Percentiles rank a stretch among this genome's conserved stretches.
Evolutionary conservation across 2,113 vertebrate genomes (phyloP).

Genomic region (Hydrolagus affinis): DNA sequence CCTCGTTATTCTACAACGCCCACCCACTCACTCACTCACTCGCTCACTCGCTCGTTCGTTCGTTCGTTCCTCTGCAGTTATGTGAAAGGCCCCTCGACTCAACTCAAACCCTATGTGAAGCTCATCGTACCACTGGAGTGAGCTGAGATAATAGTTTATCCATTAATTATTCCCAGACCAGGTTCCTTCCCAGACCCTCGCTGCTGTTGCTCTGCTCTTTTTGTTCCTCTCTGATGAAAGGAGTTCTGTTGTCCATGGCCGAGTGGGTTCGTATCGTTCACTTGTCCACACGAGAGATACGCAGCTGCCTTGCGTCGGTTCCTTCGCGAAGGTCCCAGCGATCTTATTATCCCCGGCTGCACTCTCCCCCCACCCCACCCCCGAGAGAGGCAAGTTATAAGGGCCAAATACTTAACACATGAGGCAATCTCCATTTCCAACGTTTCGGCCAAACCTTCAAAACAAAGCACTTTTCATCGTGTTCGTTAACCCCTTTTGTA

Average conservation of each 20-base stretch:
- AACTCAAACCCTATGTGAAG: background rate
- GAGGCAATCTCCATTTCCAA: background rate
- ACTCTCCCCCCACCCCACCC: conserved; percentile 53
- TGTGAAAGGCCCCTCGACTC: background rate
- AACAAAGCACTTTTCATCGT: background rate
- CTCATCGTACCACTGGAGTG: background rate
- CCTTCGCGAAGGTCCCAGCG: background rate
- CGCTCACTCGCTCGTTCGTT: too few species aligned
- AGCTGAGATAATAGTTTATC: conserved; percentile 11
- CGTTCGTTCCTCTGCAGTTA: background rate
- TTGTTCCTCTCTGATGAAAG: too few species aligned
- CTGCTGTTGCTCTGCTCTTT: background rate
- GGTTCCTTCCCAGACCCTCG: background rate
- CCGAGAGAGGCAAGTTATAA: background rate
- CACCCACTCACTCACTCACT: too few species aligned
- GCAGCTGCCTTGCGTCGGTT: background rate
- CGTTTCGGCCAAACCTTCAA: background rate
- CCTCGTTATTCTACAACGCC: background rate
- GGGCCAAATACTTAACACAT: background rate
- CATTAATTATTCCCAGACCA: background rate
- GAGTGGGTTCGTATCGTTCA: too few species aligned
- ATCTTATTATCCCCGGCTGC: background rate
- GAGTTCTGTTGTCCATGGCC: too few species aligned
- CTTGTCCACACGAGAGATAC: background rate
- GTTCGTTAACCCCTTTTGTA: background rate